Conservation (phyloP, 35 echinoderm and acorn worm species). For the Apostichopus californicus region DNA sequence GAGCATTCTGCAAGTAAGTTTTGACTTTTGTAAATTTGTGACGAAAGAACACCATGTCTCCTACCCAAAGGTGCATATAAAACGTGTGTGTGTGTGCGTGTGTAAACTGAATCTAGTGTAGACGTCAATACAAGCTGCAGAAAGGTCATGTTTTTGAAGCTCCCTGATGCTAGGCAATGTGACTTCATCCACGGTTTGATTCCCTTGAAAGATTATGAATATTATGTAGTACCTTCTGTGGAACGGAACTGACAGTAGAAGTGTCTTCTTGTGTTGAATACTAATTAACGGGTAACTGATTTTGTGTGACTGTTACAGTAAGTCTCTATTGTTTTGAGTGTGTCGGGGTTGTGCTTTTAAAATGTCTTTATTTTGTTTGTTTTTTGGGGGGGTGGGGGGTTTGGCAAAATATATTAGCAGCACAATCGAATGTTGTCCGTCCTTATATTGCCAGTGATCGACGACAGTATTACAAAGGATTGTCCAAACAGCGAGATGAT, state of each 20-base stretch:
- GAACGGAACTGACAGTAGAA: not conserved
- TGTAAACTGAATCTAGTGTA: not conserved
- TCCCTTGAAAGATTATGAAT: too few species aligned
- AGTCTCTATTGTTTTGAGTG: not conserved
- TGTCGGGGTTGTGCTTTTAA: too few species aligned
- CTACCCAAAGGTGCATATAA: not conserved
- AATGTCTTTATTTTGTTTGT: too few species aligned
- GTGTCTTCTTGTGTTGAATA: not conserved
- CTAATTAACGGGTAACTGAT: not conserved
- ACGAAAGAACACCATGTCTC: not conserved
- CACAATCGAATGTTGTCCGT: too few species aligned
- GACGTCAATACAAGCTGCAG: not conserved
- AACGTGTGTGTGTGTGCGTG: not conserved
- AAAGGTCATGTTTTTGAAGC: not conserved
- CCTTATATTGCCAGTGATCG: not conserved
- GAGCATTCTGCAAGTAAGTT: conserved; percentile 21
- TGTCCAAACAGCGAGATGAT: not conserved
- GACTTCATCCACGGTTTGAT: too few species aligned
- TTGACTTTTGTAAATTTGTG: not conserved
- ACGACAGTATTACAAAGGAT: conserved; percentile 19
- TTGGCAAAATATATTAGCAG: too few species aligned
- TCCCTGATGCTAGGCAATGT: too few species aligned
- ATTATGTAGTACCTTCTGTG: too few species aligned
- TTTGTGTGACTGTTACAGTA: not conserved
- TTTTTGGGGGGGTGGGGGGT: too few species aligned